Evolutionary conservation across 2,113 vertebrate genomes (phyloP), one percentile per base, ranked within the genome.

Genomic region (Rhinolophus sinicus): DNA sequence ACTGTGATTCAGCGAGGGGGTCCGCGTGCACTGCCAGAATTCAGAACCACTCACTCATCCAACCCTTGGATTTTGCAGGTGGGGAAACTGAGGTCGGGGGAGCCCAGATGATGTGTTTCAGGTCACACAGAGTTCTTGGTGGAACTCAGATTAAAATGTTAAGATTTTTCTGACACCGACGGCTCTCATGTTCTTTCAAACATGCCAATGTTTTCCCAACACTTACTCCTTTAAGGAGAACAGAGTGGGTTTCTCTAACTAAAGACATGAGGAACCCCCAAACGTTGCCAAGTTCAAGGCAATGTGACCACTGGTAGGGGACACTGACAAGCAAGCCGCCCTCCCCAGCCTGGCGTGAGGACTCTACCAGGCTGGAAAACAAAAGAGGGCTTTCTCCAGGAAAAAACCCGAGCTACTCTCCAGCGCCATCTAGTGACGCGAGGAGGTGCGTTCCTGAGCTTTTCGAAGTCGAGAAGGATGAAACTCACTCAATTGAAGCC

Each of bases 341-440:
- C 2, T 35, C 44, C 16, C 12, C 9, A 6, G 3, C 24, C 28
- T 5, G 22, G 73, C 62, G 0, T 18, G 54, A 35, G 18, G 13
- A 65, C 44, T 1, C 26, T 16, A 21, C 16, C 7, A 2, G 6
- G 40, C 76, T 0, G 58, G 40, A 10, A n/a, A 64, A 93, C 72
- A 62, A 86, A 28, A 60, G 64, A 35, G 22, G 24, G 18, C 28
- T 24, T 30, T 38, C 10, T 52, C 54, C 44, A 6, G 35, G 19
- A 16, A 5, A 22, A 5, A 50, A 28, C 7, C 22, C 11, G 16
- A 64, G 1, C 75, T 80, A 35, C 97, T 96, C 95, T 85, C 60
- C 60, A 3, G 72, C 50, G 26, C 97, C 97, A 95, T 26, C 97
- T 97, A 92, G 97, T 88, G 97, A 35, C 52, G 3, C 0, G 0